Evolutionary conservation across 1,140 invertebrate genomes (phyloP).

Genomic region (Homalodisca vitripennis): DNA sequence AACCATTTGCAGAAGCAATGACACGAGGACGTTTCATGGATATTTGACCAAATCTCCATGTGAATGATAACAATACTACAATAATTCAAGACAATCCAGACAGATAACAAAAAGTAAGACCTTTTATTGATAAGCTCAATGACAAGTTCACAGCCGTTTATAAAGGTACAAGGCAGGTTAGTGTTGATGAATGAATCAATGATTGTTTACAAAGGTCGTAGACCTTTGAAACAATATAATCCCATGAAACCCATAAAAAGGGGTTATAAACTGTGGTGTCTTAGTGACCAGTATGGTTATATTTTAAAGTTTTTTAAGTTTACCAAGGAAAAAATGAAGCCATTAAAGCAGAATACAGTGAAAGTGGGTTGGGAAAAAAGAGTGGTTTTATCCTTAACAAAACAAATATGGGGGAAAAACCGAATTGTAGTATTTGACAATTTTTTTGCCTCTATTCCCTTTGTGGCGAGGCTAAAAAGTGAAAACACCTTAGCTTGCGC

Average conservation of each 20-base stretch:
- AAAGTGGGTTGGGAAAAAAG: slow-evolving; percentile 30
- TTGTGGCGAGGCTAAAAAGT: slow-evolving; percentile 33
- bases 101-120: slow-evolving; percentile 22
- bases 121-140: slow-evolving; percentile 28
- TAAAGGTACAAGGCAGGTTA: slow-evolving; percentile 30
- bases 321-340: slow-evolving; percentile 37
- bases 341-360: slow-evolving; percentile 10
- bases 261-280: slow-evolving; percentile 34
- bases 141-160: slow-evolving; percentile 28
- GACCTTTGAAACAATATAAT: neutral
- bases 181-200: slow-evolving; percentile 36
- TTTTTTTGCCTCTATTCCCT: slow-evolving; percentile 34
- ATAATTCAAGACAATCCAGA: neutral
- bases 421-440: slow-evolving; percentile 34
- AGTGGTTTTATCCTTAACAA: slow-evolving; percentile 31
- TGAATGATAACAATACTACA: slow-evolving; percentile 6
- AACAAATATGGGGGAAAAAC: slow-evolving; percentile 25
- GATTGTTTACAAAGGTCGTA: slow-evolving; percentile 33
- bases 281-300: slow-evolving; percentile 33
- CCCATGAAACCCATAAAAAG: neutral
- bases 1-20: slow-evolving; percentile 27
- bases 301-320: slow-evolving; percentile 34
- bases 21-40: slow-evolving; percentile 22
- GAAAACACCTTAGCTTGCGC: slow-evolving; percentile 36
- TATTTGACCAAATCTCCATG: slow-evolving; percentile 27